A percentile compares a stretch with the other conserved stretches of the same genome.
Conservation (phyloP, 2,797 vertebrate species). For the Acanthiza pusilla region DNA sequence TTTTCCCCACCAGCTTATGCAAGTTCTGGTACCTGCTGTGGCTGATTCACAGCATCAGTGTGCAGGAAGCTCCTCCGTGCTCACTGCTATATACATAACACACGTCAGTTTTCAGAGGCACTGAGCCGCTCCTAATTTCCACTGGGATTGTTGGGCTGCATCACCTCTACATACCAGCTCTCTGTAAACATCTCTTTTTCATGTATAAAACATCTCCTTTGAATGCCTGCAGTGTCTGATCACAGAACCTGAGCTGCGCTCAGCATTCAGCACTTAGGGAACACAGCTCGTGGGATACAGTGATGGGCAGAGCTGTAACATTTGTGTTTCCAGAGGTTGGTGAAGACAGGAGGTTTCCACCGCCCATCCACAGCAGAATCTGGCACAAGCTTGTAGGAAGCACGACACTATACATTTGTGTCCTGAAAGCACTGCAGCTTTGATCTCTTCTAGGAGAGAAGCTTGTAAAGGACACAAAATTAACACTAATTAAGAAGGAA, state of each 20-base stretch:
- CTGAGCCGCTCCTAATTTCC: constrained; percentile 6
- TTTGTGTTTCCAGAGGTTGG: neutral
- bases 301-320: neutral
- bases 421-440: neutral
- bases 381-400: neutral
- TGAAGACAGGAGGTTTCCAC: neutral
- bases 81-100: neutral
- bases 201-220: constrained; percentile 7
- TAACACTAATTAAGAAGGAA: neutral
- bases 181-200: constrained; percentile 3
- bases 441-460: neutral
- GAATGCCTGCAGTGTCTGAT: neutral
- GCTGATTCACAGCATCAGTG: neutral
- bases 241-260: neutral
- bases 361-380: neutral
- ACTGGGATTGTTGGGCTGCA: constrained; percentile 4
- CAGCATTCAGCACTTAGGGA: neutral
- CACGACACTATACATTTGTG: neutral
- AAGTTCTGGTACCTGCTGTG: neutral
- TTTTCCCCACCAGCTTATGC: neutral
- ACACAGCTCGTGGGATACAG: neutral
- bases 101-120: neutral
- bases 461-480: neutral
- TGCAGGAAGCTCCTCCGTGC: neutral
- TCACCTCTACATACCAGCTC: neutral